Percentiles rank a stretch among this genome's conserved stretches.
phyloP scores from a whole-genome alignment of 2,113 vertebrate species.

The Apodemus speciosus region DNA sequence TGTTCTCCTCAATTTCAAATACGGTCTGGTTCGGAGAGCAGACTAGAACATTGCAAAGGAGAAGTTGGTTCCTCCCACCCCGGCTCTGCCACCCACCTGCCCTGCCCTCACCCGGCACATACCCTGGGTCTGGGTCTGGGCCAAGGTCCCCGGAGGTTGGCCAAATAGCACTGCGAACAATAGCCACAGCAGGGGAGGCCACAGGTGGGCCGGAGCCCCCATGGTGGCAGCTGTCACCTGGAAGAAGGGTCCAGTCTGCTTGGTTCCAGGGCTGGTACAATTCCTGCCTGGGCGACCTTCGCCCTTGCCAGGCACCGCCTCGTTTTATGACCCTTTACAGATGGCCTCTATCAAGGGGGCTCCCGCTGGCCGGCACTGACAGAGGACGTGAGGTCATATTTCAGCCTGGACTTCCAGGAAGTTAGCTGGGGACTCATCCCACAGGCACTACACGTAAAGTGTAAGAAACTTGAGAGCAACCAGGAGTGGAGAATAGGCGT shows the following conservation, averaged over 20 bases:
- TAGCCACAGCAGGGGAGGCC: not conserved
- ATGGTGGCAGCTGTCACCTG: not conserved
- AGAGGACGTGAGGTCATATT: no score
- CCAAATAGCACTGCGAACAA: not conserved
- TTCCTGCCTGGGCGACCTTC: slow-evolving; percentile 53
- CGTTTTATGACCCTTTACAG: slow-evolving; percentile 47
- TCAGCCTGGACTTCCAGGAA: not conserved
- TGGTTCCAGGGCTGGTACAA: not conserved
- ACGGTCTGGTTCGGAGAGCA: fast-evolving
- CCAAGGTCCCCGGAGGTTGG: not conserved
- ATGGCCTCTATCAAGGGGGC: slow-evolving; percentile 56
- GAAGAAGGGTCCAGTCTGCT: not conserved
- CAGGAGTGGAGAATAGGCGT: fast-evolving
- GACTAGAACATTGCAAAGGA: not conserved
- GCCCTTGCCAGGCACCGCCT: slow-evolving; percentile 60
- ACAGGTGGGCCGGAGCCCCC: slow-evolving; percentile 29
- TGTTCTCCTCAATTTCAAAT: not conserved
- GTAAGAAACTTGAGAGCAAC: no score
- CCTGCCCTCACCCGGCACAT: not conserved
- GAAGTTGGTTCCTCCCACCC: not conserved
- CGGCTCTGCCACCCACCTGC: fast-evolving
- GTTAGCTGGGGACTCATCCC: not conserved
- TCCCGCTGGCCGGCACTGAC: slow-evolving; percentile 25
- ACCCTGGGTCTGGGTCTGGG: slow-evolving; percentile 44
- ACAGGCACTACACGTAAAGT: fast-evolving